Evolutionary conservation across 2,888 invertebrate species (phyloP), one percentile per base, ranked within the genome.

Genomic region (Lasioglossum pauxillum): DNA sequence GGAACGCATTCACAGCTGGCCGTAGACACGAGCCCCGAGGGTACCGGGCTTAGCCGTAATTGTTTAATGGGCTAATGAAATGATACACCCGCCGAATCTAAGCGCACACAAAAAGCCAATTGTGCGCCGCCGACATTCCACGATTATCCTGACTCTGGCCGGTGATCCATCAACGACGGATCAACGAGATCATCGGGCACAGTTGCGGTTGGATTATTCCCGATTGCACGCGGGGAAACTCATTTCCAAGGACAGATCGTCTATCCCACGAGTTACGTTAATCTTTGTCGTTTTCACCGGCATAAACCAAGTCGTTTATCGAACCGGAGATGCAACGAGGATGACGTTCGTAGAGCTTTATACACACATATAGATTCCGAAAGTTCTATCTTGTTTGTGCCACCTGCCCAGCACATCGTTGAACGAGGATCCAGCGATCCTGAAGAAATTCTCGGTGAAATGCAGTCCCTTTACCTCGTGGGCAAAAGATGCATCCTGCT

Each of bases 41-140:
- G 85, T 82, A 87, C 76, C 80, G 85, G 83, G 80, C 87, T 86
- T 90, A 86, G 78, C 83, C 88, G 88, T 91, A 94, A 94, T 94
- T 93, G 91, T 93, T 94, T 94, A 94, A 94, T 93, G 91, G 90
- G 87, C 90, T 93, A 93, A 94, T 94, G 92, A 93, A 93, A 94
- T 92, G 93, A 94, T 93, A 92, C 91, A 90, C 86, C 89, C 89
- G 91, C 92, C 93, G 92, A 94, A 94, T 93, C 90, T 92, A 93
- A 89, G 90, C 89, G 86, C 89, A 88, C 89, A 91, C 89, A 91
- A 91, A 93, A 92, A 90, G 91, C 85, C 91, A 89, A 91, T 92
- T 92, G 89, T 90, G 75, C 82, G 60, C 73, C 53, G 82, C 84
- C 81, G 88, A 83, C 90, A 90, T 90, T 92, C 89, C 88, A 83